phyloP scores from a whole-genome alignment of 2,797 vertebrate species.

The Sebastolobus altivelis region DNA sequence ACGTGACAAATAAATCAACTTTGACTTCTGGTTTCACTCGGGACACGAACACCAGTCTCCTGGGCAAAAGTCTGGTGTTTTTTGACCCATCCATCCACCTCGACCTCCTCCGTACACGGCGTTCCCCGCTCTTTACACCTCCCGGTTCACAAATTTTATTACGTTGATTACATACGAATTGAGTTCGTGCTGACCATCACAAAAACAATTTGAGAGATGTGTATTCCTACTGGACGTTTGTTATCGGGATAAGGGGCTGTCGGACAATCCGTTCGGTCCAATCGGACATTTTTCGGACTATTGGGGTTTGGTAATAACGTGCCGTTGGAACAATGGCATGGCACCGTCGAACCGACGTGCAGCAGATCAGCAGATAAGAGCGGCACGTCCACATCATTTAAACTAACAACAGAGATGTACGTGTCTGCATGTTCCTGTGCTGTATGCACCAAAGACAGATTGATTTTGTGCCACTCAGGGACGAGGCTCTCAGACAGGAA shows the following conservation, averaged over 20 bases:
- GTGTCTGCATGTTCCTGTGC: conserved; percentile 1
- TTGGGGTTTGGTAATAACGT: too few species aligned
- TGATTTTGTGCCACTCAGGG: neutral
- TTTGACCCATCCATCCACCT: too few species aligned
- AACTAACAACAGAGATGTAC: neutral
- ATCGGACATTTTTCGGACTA: accelerated
- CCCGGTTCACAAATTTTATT: too few species aligned
- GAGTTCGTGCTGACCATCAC: too few species aligned
- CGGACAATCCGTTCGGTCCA: accelerated
- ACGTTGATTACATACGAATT: too few species aligned
- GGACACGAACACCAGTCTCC: too few species aligned
- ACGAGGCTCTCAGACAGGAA: neutral
- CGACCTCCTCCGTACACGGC: too few species aligned
- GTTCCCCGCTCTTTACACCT: too few species aligned
- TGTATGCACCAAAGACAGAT: neutral
- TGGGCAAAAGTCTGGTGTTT: too few species aligned
- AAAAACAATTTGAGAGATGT: too few species aligned
- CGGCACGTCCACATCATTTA: neutral
- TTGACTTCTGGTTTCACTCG: too few species aligned
- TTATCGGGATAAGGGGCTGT: neutral
- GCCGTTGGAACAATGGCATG: neutral
- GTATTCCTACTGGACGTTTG: accelerated
- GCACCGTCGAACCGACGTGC: neutral
- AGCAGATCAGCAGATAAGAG: neutral
- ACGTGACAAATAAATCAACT: too few species aligned